phyloP scores from a whole-genome alignment of 2,888 invertebrate genomes.

The Chrysolina oricalcia region DNA sequence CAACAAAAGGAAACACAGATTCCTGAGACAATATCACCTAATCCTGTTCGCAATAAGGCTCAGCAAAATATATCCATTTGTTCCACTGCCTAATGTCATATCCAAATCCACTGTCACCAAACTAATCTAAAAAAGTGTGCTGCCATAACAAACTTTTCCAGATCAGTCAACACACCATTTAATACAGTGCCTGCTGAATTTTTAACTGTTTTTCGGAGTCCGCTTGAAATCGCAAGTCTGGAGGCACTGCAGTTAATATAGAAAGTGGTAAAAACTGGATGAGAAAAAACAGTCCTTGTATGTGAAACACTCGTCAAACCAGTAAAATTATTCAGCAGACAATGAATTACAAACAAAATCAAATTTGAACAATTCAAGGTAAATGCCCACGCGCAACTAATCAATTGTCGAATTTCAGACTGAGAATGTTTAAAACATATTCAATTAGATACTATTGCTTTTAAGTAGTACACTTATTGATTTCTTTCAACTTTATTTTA shows the following conservation, averaged over 20 bases:
- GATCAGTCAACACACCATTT: not conserved
- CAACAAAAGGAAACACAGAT: not conserved
- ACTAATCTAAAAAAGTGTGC: too few relatives aligned
- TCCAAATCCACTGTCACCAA: not conserved
- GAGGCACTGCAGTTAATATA: conserved; percentile 3
- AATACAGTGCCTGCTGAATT: not conserved
- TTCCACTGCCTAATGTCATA: conserved; percentile 1
- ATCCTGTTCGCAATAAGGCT: not conserved
- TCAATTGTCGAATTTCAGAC: too few relatives aligned
- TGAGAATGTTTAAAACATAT: too few relatives aligned
- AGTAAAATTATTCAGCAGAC: too few relatives aligned
- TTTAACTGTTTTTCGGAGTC: not conserved
- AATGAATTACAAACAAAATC: too few relatives aligned
- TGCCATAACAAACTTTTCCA: too few relatives aligned
- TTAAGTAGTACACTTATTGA: too few relatives aligned
- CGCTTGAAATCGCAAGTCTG: not conserved
- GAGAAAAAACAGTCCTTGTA: not conserved
- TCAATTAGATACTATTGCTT: too few relatives aligned
- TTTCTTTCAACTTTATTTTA: too few relatives aligned
- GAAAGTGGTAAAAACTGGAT: not conserved
- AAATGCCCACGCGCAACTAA: too few relatives aligned
- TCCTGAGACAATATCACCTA: not conserved
- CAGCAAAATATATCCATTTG: not conserved
- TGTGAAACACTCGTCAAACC: not conserved
- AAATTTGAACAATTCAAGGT: too few relatives aligned